These are phyloP conservation scores for Stylophora pistillata DNA, from an alignment of 64 coral and sea anemone species.

Conservation along the genomic window DNA sequence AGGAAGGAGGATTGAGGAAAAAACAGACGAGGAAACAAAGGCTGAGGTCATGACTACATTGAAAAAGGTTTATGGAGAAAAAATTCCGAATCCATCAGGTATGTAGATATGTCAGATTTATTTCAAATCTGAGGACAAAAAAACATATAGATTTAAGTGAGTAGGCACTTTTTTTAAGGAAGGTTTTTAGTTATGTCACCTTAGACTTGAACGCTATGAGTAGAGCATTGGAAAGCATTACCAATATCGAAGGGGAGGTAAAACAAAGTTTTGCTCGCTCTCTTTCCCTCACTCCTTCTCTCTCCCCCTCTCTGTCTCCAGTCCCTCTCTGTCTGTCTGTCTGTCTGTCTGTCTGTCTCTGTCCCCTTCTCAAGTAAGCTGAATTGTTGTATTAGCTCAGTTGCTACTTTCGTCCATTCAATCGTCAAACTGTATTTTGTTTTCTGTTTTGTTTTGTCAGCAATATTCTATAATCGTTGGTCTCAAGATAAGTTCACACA, in stretches of 20 bases:
- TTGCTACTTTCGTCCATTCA: not conserved
- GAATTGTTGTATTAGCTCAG: too few relatives aligned
- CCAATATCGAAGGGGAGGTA: too few relatives aligned
- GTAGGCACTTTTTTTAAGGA: too few relatives aligned
- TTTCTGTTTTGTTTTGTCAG: not conserved
- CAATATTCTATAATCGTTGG: constrained; percentile 55
- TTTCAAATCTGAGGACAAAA: too few relatives aligned
- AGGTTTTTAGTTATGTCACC: too few relatives aligned
- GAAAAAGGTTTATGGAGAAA: constrained; percentile 31
- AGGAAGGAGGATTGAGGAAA: constrained; percentile 41
- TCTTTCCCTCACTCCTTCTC: not conserved
- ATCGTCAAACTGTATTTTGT: not conserved
- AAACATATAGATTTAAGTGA: too few relatives aligned
- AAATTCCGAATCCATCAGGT: constrained; percentile 36
- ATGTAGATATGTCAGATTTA: not conserved
- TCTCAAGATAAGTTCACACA: constrained; percentile 13
- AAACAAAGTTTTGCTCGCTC: not conserved
- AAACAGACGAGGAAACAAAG: constrained; percentile 34
- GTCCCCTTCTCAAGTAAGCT: too few relatives aligned
- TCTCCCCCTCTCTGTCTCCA: too few relatives aligned
- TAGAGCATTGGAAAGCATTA: too few relatives aligned
- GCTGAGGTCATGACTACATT: constrained; percentile 28
- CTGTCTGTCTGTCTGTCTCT: too few relatives aligned
- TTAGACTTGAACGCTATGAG: too few relatives aligned
- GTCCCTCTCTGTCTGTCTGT: too few relatives aligned